Evolutionary conservation across 2,888 invertebrate species (phyloP), one percentile per base, ranked within the genome.

Genomic region (Drosophila monieri): DNA sequence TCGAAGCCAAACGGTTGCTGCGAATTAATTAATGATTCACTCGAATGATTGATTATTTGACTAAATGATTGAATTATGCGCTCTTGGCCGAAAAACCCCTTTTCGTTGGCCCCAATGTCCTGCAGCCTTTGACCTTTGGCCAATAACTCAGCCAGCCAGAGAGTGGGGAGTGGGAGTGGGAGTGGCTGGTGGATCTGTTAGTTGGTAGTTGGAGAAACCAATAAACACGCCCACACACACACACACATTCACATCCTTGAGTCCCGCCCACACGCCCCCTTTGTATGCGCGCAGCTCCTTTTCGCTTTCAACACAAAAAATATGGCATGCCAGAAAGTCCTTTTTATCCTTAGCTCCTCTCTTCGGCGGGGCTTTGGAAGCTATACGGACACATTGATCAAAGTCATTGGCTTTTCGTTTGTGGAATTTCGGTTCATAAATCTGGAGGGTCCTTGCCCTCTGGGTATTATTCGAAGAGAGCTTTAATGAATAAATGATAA

Each of bases 11-110:
- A 80, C 78, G 85, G 54, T 72, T 70, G 80, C 76, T 68, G 69
- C 54, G 64, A 71, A 81, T 81, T 81, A 81, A 81, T 81, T 81
- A 81, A 81, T 81, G 85, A 80, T 75, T 74, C 70, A 77, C 81
- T 77, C 61, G 70, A 85, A 85, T 81, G 81, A 81, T 81, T 81
- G 81, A 85, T 81, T 77, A 78, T 78, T 72, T 80, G 68, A 54
- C 55, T 60, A 73, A 77, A 85, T 79, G 85, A 83, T 83, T 83
- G 79, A 85, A 85, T 83, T 83, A 83, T 85, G 78, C 66, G 60
- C 67, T 66, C 67, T 37, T n/a, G 37, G 37, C 37, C 12, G 53
- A 57, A 39, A 3, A 9, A 39, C 39, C 62, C 44, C 9, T 6
- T 14, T 21, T 4, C 8, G 21, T 43, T 18, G 43, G 47, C 35